Base-by-base conservation (phyloP, 2,888 invertebrate species). In the Thera obeliscata region DNA sequence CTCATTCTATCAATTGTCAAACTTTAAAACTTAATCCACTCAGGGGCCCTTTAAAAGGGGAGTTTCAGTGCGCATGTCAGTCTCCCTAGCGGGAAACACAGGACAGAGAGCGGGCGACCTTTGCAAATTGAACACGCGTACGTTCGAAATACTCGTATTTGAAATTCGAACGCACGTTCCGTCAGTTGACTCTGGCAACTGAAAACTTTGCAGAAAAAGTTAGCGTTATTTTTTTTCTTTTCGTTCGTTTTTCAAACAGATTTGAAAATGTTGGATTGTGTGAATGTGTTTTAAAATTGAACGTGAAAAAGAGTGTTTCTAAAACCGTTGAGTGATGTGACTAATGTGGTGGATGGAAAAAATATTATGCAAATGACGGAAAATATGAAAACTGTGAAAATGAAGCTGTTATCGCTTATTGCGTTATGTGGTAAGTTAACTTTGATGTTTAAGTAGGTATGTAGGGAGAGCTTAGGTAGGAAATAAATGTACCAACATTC, bases 1-100 rank as follows among this genome's bases (percentile, higher is more conserved):
- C 87, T 87, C 87, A 87, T 91, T 90, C 89, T 87, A 93, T 89
- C 89, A 91, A 91, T 92, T 90, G 90, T 90, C 87, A 87, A 92
- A 92, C 89, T 93, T 92, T 91, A 89, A 91, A 93, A 91, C 90
- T 92, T 90, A 93, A 92, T 92, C 90, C 90, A 90, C 89, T 91
- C 90, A 89, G 87, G 90, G 85, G 86, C 90, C 89, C 89, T 91
- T 90, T 86, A 84, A 52, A 87, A 85, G 83, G 81, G 67, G 81
- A 82, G 84, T 82, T 79, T 80, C 79, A 90, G 78, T 91, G 92
- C 91, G 91, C 92, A 91, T 92, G 92, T 85, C 90, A 68, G 64
- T 82, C 81, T 81, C 83, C 87, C 89, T 87, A 89, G 88, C 88
- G 90, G 89, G 89, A 89, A 86, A 87, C 84, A 85, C 89, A 90